Evolutionary conservation across 1,140 invertebrate species (phyloP).

Genomic region (Cotesia typhae): DNA sequence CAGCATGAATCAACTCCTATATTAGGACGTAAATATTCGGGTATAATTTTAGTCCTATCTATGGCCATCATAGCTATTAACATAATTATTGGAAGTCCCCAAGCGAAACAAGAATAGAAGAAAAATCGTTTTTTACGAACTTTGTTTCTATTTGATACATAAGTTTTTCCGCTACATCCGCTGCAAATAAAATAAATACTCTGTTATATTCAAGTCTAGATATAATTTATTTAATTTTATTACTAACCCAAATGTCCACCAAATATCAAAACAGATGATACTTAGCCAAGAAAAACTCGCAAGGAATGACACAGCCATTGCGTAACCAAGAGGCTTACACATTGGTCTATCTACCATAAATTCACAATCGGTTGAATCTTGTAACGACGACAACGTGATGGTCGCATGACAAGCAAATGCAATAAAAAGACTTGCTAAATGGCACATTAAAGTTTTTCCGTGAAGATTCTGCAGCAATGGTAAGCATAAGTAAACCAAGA

Average conservation of each 20-base stretch:
- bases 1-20: conserved; percentile 48
- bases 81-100: conserved; percentile 51
- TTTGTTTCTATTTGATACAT: conserved; percentile 23
- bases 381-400: conserved; percentile 39
- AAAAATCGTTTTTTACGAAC: conserved; percentile 48
- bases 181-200: conserved; percentile 37
- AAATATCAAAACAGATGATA: conserved; percentile 76
- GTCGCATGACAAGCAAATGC: conserved; percentile 69
- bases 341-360: neutral
- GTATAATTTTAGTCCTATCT: conserved; percentile 35
- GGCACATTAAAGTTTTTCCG: conserved; percentile 75
- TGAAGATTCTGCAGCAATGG: conserved; percentile 74
- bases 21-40: conserved; percentile 34
- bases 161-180: conserved; percentile 39
- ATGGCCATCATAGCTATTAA: conserved; percentile 33
- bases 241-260: conserved; percentile 69
- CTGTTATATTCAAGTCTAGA: too few relatives aligned
- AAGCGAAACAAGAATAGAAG: conserved; percentile 54
- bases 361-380: neutral
- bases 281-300: conserved; percentile 78
- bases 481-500: conserved; percentile 72
- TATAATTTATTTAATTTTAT: neutral
- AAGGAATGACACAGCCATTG: conserved; percentile 63
- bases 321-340: conserved; percentile 51
- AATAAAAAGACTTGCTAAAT: conserved; percentile 71